Evolutionary conservation across 1,140 invertebrate genomes (phyloP).

Genomic region (Nautilus pompilius): DNA sequence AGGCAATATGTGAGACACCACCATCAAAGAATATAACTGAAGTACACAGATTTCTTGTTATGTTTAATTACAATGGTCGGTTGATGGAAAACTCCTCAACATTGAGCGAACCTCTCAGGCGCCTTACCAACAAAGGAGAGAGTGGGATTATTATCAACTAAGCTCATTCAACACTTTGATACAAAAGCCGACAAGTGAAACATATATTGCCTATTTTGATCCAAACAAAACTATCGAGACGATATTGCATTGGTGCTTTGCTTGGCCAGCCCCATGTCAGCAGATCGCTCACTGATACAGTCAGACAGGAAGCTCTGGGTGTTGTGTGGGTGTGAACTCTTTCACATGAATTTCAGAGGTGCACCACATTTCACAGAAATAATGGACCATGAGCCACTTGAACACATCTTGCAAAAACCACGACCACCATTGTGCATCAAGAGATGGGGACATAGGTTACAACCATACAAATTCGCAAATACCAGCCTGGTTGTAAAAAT

Average conservation of each 20-base stretch:
- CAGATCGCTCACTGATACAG: background rate
- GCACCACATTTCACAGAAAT: background rate
- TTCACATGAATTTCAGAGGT: background rate
- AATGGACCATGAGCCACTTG: slow-evolving; percentile 1
- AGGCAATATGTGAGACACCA: background rate
- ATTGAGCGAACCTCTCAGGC: background rate
- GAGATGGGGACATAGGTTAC: background rate
- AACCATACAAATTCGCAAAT: background rate
- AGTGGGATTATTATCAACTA: background rate
- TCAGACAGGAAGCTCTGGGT: background rate
- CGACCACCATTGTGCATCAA: background rate
- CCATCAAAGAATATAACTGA: background rate
- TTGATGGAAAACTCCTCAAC: background rate
- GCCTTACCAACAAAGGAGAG: background rate
- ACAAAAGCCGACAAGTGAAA: background rate
- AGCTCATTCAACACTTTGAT: background rate
- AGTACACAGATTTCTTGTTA: background rate
- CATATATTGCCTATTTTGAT: background rate
- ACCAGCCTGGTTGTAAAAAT: background rate
- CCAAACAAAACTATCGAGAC: background rate
- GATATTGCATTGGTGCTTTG: background rate
- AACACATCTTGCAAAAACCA: background rate
- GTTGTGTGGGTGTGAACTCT: background rate
- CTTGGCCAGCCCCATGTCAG: background rate
- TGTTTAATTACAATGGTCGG: background rate